Evolutionary conservation across 2,888 invertebrate genomes (phyloP).

Genomic region (Eueremaeus valkanovi): DNA sequence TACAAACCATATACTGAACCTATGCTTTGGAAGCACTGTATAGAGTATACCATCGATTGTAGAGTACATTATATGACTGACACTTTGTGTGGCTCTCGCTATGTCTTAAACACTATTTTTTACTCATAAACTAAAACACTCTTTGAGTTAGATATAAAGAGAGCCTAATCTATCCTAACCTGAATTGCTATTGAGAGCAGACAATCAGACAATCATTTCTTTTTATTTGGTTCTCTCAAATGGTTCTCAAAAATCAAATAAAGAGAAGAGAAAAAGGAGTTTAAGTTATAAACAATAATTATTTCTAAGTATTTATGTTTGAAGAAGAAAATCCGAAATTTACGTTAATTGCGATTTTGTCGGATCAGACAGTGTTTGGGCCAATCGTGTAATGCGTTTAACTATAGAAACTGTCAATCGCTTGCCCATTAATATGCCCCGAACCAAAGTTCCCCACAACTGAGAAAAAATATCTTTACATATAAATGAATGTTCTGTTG

Average conservation of each 20-base stretch:
- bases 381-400: not conserved
- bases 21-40: not conserved
- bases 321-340: not conserved
- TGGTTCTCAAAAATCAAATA: too few relatives aligned
- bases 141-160: not conserved
- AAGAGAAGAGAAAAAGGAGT: too few relatives aligned
- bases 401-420: not conserved
- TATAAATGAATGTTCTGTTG: conserved; percentile 1
- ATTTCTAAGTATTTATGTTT: not conserved
- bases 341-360: not conserved
- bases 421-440: not conserved
- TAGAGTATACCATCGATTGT: not conserved
- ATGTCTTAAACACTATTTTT: not conserved
- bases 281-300: not conserved
- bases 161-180: too few relatives aligned
- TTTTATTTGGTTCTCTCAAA: too few relatives aligned
- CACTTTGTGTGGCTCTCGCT: not conserved
- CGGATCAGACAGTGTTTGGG: not conserved
- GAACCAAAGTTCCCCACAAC: not conserved
- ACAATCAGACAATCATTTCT: too few relatives aligned
- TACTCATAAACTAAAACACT: not conserved
- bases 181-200: not conserved
- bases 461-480: conserved; percentile 6
- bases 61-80: not conserved
- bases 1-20: too few relatives aligned